Evolutionary conservation across 2,113 vertebrate species (phyloP).

Genomic region (Mixornis gularis): DNA sequence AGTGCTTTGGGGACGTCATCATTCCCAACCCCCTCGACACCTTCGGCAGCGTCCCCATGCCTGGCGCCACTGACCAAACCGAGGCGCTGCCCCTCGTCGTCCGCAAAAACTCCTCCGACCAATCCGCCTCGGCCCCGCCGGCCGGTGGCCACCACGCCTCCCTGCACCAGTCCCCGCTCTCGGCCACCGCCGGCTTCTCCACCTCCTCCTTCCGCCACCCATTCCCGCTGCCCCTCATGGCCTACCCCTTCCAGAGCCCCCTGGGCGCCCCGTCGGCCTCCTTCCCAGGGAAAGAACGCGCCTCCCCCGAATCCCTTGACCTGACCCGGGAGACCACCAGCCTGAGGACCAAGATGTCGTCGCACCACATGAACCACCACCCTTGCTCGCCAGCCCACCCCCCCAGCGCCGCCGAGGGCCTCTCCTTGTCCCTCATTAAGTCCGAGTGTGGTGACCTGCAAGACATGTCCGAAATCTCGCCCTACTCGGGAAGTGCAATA

Average conservation of each 20-base stretch:
- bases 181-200: slow-evolving; percentile 87
- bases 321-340: slow-evolving; percentile 90
- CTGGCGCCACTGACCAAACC: slow-evolving; percentile 88
- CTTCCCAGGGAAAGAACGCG: slow-evolving; percentile 85
- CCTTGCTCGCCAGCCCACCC: slow-evolving; percentile 91
- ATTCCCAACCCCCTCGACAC: slow-evolving; percentile 91
- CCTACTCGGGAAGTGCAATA: slow-evolving; percentile 98
- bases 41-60: slow-evolving; percentile 85
- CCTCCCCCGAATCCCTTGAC: slow-evolving; percentile 94
- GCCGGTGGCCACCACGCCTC: slow-evolving; percentile 85
- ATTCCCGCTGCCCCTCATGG: slow-evolving; percentile 93
- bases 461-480: slow-evolving; percentile 96
- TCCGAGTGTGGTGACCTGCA: slow-evolving; percentile 97
- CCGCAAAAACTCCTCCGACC: slow-evolving; percentile 91
- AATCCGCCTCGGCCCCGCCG: slow-evolving; percentile 76
- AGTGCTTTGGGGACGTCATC: slow-evolving; percentile 95
- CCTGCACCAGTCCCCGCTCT: slow-evolving; percentile 90
- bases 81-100: slow-evolving; percentile 96
- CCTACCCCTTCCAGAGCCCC: slow-evolving; percentile 93
- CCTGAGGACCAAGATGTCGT: slow-evolving; percentile 97
- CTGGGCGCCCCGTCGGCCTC: slow-evolving; percentile 83
- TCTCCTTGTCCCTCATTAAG: slow-evolving; percentile 97
- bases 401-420: slow-evolving; percentile 85
- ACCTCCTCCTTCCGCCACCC: slow-evolving; percentile 95
- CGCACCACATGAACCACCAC: slow-evolving; percentile 88